phyloP scores from a whole-genome alignment of 2,888 invertebrate genomes.

The Campoplex capitator region DNA sequence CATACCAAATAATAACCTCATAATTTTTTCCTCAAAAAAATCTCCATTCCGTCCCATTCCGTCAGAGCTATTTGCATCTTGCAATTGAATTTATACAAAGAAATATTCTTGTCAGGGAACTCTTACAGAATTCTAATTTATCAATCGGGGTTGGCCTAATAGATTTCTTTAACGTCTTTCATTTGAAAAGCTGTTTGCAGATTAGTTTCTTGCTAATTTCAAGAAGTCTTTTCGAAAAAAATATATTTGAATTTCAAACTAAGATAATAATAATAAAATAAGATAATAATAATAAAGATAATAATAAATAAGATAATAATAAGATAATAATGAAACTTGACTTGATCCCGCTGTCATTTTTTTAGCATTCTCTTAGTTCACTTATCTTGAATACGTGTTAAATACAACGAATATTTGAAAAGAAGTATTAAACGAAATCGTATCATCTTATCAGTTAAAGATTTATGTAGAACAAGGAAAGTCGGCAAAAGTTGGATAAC shows the following conservation, averaged over 20 bases:
- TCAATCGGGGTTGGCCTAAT: neutral
- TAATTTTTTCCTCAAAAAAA: slow-evolving; percentile 15
- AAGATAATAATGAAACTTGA: neutral
- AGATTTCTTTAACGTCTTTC: neutral
- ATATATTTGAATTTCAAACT: too few relatives aligned
- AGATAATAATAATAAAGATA: too few relatives aligned
- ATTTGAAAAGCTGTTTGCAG: neutral
- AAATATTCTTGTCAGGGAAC: neutral
- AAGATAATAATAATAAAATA: too few relatives aligned
- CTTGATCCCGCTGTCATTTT: slow-evolving; percentile 10
- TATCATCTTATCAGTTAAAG: slow-evolving; percentile 51
- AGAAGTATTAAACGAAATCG: slow-evolving; percentile 66
- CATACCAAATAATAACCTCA: slow-evolving; percentile 32
- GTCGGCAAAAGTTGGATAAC: slow-evolving; percentile 30
- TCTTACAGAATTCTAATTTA: neutral
- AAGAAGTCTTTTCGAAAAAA: too few relatives aligned
- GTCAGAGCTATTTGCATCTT: neutral
- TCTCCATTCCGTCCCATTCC: neutral
- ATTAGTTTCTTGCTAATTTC: too few relatives aligned
- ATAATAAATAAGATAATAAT: too few relatives aligned
- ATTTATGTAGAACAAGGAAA: slow-evolving; percentile 23
- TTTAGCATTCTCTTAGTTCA: slow-evolving; percentile 18
- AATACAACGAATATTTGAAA: slow-evolving; percentile 82
- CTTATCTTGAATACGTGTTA: slow-evolving; percentile 72
- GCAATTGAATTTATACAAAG: neutral